Conservation (phyloP, 2,797 vertebrate genomes). For the Scolopax rusticola region DNA sequence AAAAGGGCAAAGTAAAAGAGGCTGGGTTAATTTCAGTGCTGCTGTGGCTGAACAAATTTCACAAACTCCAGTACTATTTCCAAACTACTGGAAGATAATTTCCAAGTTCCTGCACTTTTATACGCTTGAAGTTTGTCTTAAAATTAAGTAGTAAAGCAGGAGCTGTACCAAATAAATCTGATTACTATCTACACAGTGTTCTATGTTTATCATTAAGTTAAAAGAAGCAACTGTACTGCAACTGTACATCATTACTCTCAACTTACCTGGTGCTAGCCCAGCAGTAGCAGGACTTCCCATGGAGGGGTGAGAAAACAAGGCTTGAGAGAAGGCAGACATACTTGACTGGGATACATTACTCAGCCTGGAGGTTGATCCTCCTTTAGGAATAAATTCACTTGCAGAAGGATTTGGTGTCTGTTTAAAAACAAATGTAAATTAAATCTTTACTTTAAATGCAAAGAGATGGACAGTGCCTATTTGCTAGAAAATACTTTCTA, state of each 20-base stretch:
- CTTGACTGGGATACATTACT: slow-evolving; percentile 92
- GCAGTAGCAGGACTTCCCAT: slow-evolving; percentile 91
- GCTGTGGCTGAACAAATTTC: background rate
- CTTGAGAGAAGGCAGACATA: slow-evolving; percentile 94
- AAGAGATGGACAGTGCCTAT: slow-evolving; percentile 5
- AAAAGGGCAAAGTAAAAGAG: background rate
- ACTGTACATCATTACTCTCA: slow-evolving; percentile 46
- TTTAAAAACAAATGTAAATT: slow-evolving; percentile 78
- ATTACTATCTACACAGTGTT: background rate
- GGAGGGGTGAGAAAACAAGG: slow-evolving; percentile 93
- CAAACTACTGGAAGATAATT: background rate
- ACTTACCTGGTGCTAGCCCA: slow-evolving; percentile 93
- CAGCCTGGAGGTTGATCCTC: slow-evolving; percentile 90
- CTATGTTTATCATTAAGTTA: background rate
- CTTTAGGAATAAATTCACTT: slow-evolving; percentile 98
- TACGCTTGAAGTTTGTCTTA: background rate
- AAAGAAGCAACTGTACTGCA: slow-evolving; percentile 44
- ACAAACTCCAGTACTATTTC: background rate
- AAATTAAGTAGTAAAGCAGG: background rate
- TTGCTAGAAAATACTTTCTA: background rate
- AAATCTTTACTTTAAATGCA: slow-evolving; percentile 54
- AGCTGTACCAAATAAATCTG: rapidly evolving
- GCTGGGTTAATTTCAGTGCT: background rate
- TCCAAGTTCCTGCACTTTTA: background rate
- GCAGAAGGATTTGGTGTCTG: slow-evolving; percentile 98